phyloP scores from a whole-genome alignment of 2,888 invertebrate species.

The Cremastobaeus sp. region DNA sequence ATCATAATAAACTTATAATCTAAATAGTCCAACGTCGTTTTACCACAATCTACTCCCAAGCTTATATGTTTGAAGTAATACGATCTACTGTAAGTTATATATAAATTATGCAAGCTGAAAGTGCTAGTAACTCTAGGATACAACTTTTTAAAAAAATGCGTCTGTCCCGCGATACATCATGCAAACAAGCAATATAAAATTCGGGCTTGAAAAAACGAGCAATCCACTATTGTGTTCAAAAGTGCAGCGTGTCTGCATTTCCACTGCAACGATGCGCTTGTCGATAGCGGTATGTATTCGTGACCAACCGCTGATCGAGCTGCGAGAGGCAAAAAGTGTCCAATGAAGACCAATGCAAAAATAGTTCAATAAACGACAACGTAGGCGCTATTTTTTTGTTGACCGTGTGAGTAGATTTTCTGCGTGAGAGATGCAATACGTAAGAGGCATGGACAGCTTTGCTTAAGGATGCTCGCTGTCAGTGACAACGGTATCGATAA shows the following conservation, averaged over 20 bases:
- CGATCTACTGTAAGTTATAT: too few relatives aligned
- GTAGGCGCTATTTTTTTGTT: constrained; percentile 45
- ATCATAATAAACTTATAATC: too few relatives aligned
- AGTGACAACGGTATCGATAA: constrained; percentile 60
- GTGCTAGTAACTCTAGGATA: too few relatives aligned
- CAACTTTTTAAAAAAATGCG: too few relatives aligned
- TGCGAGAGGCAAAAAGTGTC: constrained; percentile 28
- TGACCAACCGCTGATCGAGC: constrained; percentile 41
- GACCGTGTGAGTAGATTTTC: constrained; percentile 54
- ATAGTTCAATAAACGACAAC: constrained; percentile 52
- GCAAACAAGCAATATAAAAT: too few relatives aligned
- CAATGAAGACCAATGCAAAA: constrained; percentile 42
- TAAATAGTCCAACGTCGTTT: too few relatives aligned
- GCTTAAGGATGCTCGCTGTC: constrained; percentile 54
- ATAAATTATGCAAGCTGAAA: too few relatives aligned
- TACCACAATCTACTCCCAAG: too few relatives aligned
- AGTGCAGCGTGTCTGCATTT: constrained; percentile 13
- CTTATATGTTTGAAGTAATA: too few relatives aligned
- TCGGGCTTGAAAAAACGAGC: too few relatives aligned
- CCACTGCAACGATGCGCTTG: constrained; percentile 21
- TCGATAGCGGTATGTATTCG: constrained; percentile 11
- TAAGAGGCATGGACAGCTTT: constrained; percentile 53
- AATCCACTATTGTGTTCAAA: constrained; percentile 14
- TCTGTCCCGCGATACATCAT: too few relatives aligned
- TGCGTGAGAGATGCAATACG: constrained; percentile 51